Evolutionary conservation across 2,888 invertebrate species (phyloP).

Genomic region (Nemurella pictetii): DNA sequence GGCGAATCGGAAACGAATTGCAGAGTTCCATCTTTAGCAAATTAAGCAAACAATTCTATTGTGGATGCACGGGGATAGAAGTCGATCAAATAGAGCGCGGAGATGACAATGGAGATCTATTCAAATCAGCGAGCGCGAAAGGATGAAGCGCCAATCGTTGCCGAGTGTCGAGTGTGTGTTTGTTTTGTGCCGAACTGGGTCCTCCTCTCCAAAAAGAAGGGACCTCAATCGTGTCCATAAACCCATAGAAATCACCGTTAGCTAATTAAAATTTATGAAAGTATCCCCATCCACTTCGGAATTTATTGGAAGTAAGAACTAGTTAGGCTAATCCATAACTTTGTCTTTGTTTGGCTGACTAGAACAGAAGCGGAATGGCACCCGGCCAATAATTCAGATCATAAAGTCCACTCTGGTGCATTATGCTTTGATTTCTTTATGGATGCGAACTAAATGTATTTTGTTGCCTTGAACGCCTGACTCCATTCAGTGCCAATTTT

Average conservation of each 20-base stretch:
- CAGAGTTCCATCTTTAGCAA: background rate
- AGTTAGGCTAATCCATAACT: background rate
- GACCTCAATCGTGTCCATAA: constrained; percentile 1
- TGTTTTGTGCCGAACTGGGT: background rate
- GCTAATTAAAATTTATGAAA: constrained; percentile 27
- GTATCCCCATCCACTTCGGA: constrained; percentile 18
- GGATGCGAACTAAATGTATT: background rate
- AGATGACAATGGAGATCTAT: background rate
- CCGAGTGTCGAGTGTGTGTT: background rate
- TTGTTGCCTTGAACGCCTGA: constrained; percentile 29
- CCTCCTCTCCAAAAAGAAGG: constrained; percentile 4
- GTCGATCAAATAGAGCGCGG: background rate
- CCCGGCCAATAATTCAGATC: background rate
- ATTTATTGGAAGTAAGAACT: constrained; percentile 6
- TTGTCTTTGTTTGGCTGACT: background rate
- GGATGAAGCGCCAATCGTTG: background rate
- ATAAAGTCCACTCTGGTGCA: background rate
- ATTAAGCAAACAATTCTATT: background rate
- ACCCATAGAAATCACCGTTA: constrained; percentile 22
- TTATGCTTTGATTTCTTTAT: background rate
- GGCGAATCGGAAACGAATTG: background rate
- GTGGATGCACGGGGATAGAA: background rate
- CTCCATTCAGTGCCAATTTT: constrained; percentile 33
- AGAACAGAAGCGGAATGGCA: background rate
- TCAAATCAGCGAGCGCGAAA: background rate